Evolutionary conservation across 2,888 invertebrate species (phyloP), one percentile per base, ranked within the genome.

Genomic region (Julus scandinavius): DNA sequence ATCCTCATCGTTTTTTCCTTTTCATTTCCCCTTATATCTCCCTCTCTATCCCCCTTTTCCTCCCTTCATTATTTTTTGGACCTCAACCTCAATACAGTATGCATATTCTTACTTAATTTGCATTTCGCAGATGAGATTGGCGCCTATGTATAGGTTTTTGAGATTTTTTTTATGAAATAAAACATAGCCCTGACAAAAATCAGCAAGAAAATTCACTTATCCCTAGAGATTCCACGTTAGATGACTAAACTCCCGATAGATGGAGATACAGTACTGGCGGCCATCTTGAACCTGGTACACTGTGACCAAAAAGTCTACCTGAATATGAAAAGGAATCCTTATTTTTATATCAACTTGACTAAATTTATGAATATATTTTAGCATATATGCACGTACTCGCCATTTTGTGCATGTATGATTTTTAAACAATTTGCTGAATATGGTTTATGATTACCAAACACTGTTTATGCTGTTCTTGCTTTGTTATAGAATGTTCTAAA

Each of bases 61-160:
- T 20, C 20, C 63, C 63, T 20, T 20, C 63, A 6, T 63, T 63
- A 63, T 63, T 63, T 63, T 63, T 63, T 63, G 63, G 63, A 63
- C 20, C 63, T 20, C 20, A 63, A 63, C 63, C 63, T 63, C 63
- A 20, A 63, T 63, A 63, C n/a, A n/a, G n/a, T n/a, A n/a, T 20
- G 20, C 41, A 45, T 63, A 63, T 20, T 63, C 63, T 63, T 63
- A 20, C 63, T 63, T 63, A 63, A 63, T 63, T 63, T 63, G 63
- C 63, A 63, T 63, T 63, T 63, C 63, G 20, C 63, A n/a, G 63
- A 20, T 63, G 63, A 63, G 63, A 63, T 63, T 63, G 63, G 63
- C 63, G 63, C 63, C 63, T 63, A n/a, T n/a, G 20, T 6, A 17
- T 20, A 63, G 63, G 20, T 20, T 63, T 63, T 20, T n/a, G 20